A percentile compares a stretch with the other conserved stretches of the same genome.
phyloP scores from a whole-genome alignment of 2,888 invertebrate species.

The Fragum fragum region DNA sequence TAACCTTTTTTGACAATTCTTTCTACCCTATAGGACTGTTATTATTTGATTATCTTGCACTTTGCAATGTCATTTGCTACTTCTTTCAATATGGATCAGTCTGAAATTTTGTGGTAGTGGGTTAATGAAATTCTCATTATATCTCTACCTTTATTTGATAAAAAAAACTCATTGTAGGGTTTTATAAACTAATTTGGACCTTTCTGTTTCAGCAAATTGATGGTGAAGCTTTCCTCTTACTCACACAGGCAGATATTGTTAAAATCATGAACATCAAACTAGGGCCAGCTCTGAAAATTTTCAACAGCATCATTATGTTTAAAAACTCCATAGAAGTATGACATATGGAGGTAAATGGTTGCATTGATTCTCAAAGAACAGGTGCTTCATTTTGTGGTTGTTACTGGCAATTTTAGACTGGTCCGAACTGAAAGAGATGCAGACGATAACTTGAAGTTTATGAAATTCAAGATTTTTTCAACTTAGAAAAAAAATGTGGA shows the following conservation, averaged over 20 bases:
- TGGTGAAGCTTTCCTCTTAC: conserved; percentile 93
- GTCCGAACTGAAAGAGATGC: neutral
- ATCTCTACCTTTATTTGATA: too few relatives aligned
- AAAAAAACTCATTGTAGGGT: too few relatives aligned
- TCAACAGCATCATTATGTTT: conserved; percentile 89
- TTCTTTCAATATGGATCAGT: too few relatives aligned
- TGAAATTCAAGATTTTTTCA: neutral
- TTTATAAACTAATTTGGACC: too few relatives aligned
- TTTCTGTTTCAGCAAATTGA: conserved; percentile 91
- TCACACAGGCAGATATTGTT: conserved; percentile 94
- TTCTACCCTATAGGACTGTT: too few relatives aligned
- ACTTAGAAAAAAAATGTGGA: neutral
- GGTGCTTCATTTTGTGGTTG: conserved; percentile 5
- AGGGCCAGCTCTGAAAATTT: conserved; percentile 95
- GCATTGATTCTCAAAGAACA: neutral
- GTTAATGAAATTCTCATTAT: too few relatives aligned
- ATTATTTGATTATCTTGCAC: too few relatives aligned
- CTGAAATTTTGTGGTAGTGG: too few relatives aligned
- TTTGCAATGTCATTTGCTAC: too few relatives aligned
- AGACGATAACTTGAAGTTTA: neutral
- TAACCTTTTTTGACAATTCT: too few relatives aligned
- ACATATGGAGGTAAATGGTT: neutral
- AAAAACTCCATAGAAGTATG: conserved; percentile 76
- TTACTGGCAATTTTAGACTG: neutral
- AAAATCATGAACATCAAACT: conserved; percentile 92